Percentiles rank a stretch among this genome's conserved stretches.
phyloP scores from a whole-genome alignment of 1,140 invertebrate species.

The Acyrthosiphon pisum region DNA sequence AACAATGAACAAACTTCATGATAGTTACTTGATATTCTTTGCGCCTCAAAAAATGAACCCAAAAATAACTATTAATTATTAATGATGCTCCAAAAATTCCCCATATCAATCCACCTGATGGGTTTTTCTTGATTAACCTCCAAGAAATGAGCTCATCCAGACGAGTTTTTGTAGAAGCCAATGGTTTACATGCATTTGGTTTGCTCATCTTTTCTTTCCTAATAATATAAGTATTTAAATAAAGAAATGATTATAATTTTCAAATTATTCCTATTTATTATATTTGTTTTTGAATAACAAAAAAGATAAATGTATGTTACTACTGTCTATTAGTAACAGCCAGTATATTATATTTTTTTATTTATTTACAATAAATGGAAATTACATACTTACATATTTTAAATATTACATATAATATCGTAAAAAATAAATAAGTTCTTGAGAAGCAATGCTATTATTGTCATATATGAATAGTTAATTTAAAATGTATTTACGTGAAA shows the following conservation, averaged over 20 bases:
- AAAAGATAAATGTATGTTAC: background rate
- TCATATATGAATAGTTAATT: background rate
- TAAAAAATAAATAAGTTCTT: background rate
- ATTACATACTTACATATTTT: background rate
- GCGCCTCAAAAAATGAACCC: background rate
- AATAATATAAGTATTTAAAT: background rate
- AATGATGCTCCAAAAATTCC: conserved; percentile 4
- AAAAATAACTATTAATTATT: background rate
- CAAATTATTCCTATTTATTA: background rate
- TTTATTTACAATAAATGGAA: background rate
- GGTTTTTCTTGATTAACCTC: conserved; percentile 22
- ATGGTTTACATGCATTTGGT: background rate
- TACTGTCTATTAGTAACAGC: background rate
- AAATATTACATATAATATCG: background rate
- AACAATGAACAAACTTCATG: background rate
- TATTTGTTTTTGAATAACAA: background rate
- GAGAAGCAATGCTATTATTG: background rate
- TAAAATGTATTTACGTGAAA: background rate
- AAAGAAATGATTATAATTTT: background rate
- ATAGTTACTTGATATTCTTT: conserved; percentile 37
- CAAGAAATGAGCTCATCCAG: conserved; percentile 12
- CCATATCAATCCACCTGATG: conserved; percentile 22
- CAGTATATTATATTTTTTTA: conserved; percentile 17
- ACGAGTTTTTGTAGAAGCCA: background rate
- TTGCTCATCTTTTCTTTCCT: background rate